Conservation (phyloP, 2,113 vertebrate species). For the Chloebia gouldiae region DNA sequence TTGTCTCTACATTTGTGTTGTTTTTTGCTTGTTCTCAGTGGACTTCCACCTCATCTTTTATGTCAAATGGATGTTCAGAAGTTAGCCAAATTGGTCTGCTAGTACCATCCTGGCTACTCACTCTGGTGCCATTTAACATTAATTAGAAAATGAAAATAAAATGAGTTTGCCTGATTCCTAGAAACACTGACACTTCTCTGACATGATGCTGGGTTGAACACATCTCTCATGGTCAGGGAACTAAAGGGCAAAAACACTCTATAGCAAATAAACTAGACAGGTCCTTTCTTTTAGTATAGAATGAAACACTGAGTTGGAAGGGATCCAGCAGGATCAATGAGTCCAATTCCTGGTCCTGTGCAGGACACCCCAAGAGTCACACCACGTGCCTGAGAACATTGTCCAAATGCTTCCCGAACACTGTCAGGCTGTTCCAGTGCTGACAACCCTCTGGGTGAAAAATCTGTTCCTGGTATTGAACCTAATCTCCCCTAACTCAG, state of each 20-base stretch:
- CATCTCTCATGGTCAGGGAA: not conserved
- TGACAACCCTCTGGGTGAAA: not conserved
- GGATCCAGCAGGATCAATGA: accelerated
- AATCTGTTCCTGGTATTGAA: not conserved
- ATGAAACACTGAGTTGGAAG: not conserved
- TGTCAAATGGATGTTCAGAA: not conserved
- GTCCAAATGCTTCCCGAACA: not conserved
- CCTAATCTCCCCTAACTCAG: not conserved
- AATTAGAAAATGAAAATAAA: not conserved
- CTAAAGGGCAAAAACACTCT: not conserved
- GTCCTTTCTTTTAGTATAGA: not conserved
- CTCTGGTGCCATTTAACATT: not conserved
- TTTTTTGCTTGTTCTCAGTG: not conserved
- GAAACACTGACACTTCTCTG: not conserved
- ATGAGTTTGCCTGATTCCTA: not conserved
- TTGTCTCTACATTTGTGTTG: not conserved
- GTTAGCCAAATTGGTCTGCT: not conserved
- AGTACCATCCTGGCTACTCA: not conserved
- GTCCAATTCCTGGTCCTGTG: not conserved
- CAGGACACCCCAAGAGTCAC: not conserved
- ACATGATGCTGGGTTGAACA: not conserved
- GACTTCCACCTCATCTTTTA: not conserved
- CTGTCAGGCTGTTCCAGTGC: not conserved
- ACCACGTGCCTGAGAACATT: not conserved
- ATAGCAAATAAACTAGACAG: accelerated